Evolutionary conservation across 2,888 invertebrate species (phyloP).

Genomic region (Caenorhabditis sp.): DNA sequence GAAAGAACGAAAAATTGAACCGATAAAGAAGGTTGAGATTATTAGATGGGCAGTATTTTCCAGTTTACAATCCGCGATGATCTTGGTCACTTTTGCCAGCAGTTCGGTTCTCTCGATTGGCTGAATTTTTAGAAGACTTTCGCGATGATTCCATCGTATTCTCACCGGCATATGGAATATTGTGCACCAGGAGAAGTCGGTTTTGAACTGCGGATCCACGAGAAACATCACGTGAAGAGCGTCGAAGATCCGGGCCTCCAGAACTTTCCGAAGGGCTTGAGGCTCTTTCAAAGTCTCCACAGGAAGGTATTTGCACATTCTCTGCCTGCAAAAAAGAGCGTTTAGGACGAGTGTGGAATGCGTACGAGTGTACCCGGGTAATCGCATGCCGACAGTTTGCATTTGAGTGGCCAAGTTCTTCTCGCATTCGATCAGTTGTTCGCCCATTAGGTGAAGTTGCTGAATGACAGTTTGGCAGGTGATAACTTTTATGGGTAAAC

Average conservation of each 20-base stretch:
- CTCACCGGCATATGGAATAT: slow-evolving; percentile 60
- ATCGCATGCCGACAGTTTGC: slow-evolving; percentile 70
- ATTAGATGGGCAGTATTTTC: slow-evolving; percentile 30
- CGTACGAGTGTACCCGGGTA: slow-evolving; percentile 63
- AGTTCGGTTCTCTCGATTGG: slow-evolving; percentile 24
- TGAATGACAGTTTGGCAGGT: too few species aligned
- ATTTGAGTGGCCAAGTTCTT: slow-evolving; percentile 70
- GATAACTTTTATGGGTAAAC: too few species aligned
- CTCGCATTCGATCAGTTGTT: slow-evolving; percentile 71
- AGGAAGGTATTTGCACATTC: slow-evolving; percentile 68
- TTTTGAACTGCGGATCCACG: slow-evolving; percentile 60
- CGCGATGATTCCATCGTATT: too few species aligned
- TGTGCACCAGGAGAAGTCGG: slow-evolving; percentile 64
- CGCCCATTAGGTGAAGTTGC: slow-evolving; percentile 67
- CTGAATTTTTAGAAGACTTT: too few species aligned
- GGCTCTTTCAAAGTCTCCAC: slow-evolving; percentile 72
- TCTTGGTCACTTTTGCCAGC: slow-evolving; percentile 31
- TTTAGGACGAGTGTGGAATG: neutral
- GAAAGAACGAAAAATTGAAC: too few species aligned
- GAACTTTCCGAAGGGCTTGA: slow-evolving; percentile 55
- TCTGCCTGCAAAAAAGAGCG: slow-evolving; percentile 55
- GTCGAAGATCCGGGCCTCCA: slow-evolving; percentile 66
- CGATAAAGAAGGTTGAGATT: slow-evolving; percentile 40
- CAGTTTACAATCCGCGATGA: slow-evolving; percentile 54
- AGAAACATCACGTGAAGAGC: slow-evolving; percentile 67